Percentiles rank a stretch among this genome's conserved stretches.
phyloP scores from a whole-genome alignment of 1,140 invertebrate species.

The Wiebesia pumilae region DNA sequence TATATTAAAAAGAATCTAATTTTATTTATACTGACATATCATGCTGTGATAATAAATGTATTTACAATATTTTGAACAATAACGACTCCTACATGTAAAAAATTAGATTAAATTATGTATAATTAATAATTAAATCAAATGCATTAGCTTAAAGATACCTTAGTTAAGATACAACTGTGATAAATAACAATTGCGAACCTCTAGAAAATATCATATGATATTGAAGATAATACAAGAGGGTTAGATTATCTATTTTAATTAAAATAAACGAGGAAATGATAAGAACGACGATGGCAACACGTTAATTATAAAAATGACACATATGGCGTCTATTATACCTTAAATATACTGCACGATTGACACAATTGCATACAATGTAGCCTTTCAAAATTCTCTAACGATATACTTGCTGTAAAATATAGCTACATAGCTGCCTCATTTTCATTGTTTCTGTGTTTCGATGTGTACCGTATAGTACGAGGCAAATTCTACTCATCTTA shows the following conservation, averaged over 20 bases:
- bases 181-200: background rate
- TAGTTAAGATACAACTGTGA: background rate
- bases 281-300: background rate
- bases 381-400: slow-evolving; percentile 32
- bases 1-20: no score
- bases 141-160: background rate
- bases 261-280: background rate
- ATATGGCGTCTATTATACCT: background rate
- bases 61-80: no score
- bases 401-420: slow-evolving; percentile 24
- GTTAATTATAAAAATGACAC: background rate
- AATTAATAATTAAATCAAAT: no score
- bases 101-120: no score
- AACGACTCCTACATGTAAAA: no score
- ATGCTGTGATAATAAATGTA: no score
- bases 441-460: background rate
- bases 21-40: no score
- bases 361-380: slow-evolving; percentile 22
- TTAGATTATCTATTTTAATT: background rate
- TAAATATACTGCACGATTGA: slow-evolving; percentile 28
- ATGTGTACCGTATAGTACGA: background rate
- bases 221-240: background rate
- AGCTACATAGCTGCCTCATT: background rate
- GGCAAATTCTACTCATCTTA: slow-evolving; percentile 10
- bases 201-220: background rate